These are phyloP conservation scores for Perca flavescens DNA, from an alignment of 2,113 vertebrate genomes.

Conservation along the genomic window DNA sequence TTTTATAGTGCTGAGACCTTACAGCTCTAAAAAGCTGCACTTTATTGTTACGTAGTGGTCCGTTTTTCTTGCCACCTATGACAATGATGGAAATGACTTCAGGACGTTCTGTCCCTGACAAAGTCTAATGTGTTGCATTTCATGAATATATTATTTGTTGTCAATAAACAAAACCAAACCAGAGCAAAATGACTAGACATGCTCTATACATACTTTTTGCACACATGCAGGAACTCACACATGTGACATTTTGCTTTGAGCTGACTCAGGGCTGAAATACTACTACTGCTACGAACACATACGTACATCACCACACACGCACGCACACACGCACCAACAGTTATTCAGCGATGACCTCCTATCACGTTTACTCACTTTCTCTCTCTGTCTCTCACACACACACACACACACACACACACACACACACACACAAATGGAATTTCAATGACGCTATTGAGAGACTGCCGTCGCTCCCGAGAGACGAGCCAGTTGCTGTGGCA, in stretches of 20 bases:
- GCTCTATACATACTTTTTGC: background rate
- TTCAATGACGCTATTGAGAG: constrained; percentile 31
- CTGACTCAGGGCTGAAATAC: background rate
- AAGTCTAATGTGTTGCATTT: background rate
- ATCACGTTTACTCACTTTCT: constrained; percentile 17
- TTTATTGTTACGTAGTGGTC: background rate
- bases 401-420: constrained; percentile 29
- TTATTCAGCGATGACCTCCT: constrained; percentile 10
- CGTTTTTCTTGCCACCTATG: background rate
- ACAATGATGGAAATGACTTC: background rate
- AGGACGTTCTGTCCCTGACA: background rate
- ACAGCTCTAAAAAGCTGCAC: background rate
- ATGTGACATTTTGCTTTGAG: background rate
- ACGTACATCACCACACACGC: background rate
- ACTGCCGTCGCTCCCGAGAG: constrained; percentile 43
- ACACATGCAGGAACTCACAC: background rate
- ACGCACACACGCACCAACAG: background rate
- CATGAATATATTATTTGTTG: background rate
- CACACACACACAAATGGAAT: constrained; percentile 37
- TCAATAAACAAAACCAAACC: background rate
- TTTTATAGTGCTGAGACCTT: background rate
- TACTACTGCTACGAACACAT: background rate
- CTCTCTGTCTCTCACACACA: constrained; percentile 23
- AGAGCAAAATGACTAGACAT: background rate
- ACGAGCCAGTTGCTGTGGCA: constrained; percentile 65